Conservation (phyloP, 2,888 invertebrate genomes). For the Orthosia cruda region DNA sequence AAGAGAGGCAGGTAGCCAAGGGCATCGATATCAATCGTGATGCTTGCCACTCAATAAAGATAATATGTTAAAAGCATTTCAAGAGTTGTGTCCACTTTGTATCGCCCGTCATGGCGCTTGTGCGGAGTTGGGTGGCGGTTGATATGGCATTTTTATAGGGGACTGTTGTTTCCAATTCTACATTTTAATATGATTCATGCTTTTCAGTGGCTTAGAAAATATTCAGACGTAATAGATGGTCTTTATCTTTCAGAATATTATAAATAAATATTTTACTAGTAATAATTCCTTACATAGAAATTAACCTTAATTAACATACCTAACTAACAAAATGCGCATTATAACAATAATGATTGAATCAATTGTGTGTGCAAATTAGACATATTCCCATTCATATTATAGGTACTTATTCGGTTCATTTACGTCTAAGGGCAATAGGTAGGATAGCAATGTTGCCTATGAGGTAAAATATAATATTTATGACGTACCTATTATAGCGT, state of each 20-base stretch:
- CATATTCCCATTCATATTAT: background rate
- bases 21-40: conserved; percentile 54
- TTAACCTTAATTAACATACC: no score
- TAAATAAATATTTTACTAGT: no score
- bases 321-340: background rate
- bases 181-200: background rate
- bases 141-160: conserved; percentile 51
- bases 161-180: background rate
- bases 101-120: conserved; percentile 11
- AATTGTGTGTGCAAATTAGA: background rate
- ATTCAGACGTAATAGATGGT: background rate
- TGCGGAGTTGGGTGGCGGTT: background rate
- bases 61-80: conserved; percentile 74
- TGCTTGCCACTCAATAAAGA: conserved; percentile 65
- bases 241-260: background rate
- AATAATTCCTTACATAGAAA: no score
- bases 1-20: conserved; percentile 52
- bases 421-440: background rate
- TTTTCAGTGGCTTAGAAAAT: background rate
- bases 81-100: conserved; percentile 59
- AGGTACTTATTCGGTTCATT: background rate
- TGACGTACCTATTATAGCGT: background rate
- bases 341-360: no score
- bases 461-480: background rate
- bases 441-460: background rate